A percentile compares a stretch with the other conserved stretches of the same genome.
Conservation (phyloP, 2,113 vertebrate genomes). For the Seriola aureovittata region DNA sequence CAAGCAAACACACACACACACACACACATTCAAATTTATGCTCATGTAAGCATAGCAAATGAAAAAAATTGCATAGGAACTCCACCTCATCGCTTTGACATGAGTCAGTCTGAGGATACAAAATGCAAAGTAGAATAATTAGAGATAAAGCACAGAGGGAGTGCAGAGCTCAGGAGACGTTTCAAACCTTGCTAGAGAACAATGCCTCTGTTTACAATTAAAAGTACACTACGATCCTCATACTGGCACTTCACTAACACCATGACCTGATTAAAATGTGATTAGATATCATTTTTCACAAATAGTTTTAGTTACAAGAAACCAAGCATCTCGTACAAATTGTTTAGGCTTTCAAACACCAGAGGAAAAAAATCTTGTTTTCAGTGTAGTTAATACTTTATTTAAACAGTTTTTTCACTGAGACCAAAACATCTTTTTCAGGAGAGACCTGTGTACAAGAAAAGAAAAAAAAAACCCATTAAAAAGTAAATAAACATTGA, state of each 20-base stretch:
- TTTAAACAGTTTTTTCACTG: background rate
- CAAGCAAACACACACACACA: background rate
- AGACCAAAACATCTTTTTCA: background rate
- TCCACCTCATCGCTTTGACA: background rate
- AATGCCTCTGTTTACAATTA: background rate
- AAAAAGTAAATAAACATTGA: no score
- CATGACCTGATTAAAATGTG: no score
- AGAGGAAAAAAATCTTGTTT: background rate
- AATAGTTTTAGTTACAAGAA: background rate
- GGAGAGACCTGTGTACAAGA: background rate
- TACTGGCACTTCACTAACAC: background rate
- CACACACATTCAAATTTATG: constrained; percentile 32
- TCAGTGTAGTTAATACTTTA: background rate
- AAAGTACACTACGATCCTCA: background rate
- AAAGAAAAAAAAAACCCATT: background rate
- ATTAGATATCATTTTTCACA: background rate
- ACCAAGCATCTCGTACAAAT: no score
- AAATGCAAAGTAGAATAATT: background rate
- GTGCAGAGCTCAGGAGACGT: no score
- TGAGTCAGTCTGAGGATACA: background rate
- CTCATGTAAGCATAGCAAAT: constrained; percentile 4
- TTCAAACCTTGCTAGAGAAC: no score
- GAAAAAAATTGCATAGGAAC: constrained; percentile 13
- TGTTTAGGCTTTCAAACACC: background rate
- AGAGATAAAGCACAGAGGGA: no score